Conservation (phyloP, 2,113 vertebrate species). For the Anoura caudifer region DNA sequence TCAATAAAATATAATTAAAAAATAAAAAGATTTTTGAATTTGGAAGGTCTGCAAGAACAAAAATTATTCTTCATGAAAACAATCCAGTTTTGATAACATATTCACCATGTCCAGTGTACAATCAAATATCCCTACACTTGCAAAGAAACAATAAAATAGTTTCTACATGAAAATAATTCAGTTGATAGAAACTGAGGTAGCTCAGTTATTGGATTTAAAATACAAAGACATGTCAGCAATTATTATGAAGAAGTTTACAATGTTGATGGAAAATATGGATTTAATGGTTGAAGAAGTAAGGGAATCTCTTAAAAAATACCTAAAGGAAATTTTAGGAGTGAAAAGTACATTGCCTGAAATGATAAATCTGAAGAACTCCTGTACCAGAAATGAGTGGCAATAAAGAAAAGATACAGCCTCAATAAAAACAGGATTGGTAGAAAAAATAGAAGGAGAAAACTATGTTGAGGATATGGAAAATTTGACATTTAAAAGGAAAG, state of each 20-base stretch:
- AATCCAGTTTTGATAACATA: neutral
- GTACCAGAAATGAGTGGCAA: neutral
- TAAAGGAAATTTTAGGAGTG: neutral
- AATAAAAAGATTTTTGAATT: neutral
- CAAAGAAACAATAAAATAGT: neutral
- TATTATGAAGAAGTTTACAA: neutral
- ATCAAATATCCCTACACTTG: neutral
- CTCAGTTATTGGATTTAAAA: neutral
- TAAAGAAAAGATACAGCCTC: neutral
- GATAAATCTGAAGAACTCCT: neutral
- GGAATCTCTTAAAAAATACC: conserved; percentile 23
- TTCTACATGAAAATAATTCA: neutral
- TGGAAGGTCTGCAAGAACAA: neutral
- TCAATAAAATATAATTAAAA: no score
- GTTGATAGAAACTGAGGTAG: neutral
- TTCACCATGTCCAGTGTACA: neutral
- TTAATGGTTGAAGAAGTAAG: conserved; percentile 22
- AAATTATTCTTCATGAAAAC: neutral
- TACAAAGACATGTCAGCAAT: neutral
- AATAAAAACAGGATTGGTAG: neutral
- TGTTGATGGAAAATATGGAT: conserved; percentile 51
- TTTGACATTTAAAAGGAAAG: neutral
- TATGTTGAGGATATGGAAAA: neutral
- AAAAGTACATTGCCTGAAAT: neutral
- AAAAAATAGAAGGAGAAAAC: neutral